These are phyloP conservation scores for Euclidia mi DNA, from an alignment of 2,888 invertebrate genomes.

Conservation along the genomic window DNA sequence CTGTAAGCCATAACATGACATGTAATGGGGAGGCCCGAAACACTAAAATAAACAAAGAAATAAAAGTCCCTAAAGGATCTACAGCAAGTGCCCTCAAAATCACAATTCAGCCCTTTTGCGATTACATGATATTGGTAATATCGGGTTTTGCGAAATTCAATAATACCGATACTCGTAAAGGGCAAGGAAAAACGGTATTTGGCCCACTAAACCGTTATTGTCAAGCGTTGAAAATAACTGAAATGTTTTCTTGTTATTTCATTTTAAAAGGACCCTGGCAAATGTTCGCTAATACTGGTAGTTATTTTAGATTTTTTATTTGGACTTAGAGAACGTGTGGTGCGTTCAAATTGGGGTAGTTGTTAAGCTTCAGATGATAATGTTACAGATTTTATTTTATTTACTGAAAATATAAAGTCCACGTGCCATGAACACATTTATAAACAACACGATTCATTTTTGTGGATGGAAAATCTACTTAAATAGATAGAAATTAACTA, in stretches of 20 bases:
- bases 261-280: constrained; percentile 49
- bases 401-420: too few relatives aligned
- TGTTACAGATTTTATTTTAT: too few relatives aligned
- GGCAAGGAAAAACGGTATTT: constrained; percentile 54
- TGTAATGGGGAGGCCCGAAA: constrained; percentile 47
- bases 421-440: too few relatives aligned
- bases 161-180: constrained; percentile 62
- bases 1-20: constrained; percentile 35
- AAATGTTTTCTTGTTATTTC: constrained; percentile 54
- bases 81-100: constrained; percentile 65
- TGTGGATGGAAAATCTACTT: too few relatives aligned
- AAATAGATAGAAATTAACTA: too few relatives aligned
- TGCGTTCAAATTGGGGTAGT: not conserved
- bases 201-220: constrained; percentile 55
- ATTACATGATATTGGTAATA: constrained; percentile 68
- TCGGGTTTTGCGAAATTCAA: constrained; percentile 65
- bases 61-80: constrained; percentile 65
- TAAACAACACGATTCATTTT: too few relatives aligned
- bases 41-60: constrained; percentile 68
- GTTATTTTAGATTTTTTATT: constrained; percentile 5
- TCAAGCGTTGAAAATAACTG: constrained; percentile 55
- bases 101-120: constrained; percentile 67
- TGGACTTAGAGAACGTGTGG: not conserved
- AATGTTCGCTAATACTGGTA: constrained; percentile 34
- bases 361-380: too few relatives aligned